Conservation (phyloP, 1,140 invertebrate genomes). For the Temnothorax longispinosus region DNA sequence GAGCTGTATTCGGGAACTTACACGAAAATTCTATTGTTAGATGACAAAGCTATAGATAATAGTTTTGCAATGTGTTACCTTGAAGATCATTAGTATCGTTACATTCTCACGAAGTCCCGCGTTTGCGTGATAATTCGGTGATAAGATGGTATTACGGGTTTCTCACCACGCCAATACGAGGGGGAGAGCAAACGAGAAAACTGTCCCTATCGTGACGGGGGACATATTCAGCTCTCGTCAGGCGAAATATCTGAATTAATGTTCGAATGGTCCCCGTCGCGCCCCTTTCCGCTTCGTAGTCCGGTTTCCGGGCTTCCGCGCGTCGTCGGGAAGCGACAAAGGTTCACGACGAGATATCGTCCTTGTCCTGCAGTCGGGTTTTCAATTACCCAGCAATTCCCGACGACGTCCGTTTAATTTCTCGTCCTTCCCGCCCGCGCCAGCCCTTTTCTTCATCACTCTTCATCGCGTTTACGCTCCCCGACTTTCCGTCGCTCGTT, state of each 20-base stretch:
- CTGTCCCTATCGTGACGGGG: background rate
- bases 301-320: constrained; percentile 56
- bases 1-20: background rate
- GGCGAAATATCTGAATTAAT: constrained; percentile 73
- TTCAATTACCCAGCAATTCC: constrained; percentile 75
- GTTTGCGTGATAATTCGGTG: background rate
- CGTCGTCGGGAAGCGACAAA: constrained; percentile 64
- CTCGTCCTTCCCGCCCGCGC: constrained; percentile 50
- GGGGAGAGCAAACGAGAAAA: background rate
- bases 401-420: constrained; percentile 75
- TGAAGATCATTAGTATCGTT: background rate
- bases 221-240: constrained; percentile 64
- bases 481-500: background rate
- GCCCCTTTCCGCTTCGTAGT: constrained; percentile 63
- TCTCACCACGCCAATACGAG: background rate
- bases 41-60: background rate
- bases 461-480: constrained; percentile 21
- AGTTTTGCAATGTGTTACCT: background rate
- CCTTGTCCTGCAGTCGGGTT: constrained; percentile 69
- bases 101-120: background rate
- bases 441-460: constrained; percentile 12
- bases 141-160: background rate
- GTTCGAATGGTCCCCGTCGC: constrained; percentile 59
- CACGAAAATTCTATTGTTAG: background rate
- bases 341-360: constrained; percentile 62